phyloP scores from a whole-genome alignment of 2,797 vertebrate species.

The Cetoscarus ocellatus region DNA sequence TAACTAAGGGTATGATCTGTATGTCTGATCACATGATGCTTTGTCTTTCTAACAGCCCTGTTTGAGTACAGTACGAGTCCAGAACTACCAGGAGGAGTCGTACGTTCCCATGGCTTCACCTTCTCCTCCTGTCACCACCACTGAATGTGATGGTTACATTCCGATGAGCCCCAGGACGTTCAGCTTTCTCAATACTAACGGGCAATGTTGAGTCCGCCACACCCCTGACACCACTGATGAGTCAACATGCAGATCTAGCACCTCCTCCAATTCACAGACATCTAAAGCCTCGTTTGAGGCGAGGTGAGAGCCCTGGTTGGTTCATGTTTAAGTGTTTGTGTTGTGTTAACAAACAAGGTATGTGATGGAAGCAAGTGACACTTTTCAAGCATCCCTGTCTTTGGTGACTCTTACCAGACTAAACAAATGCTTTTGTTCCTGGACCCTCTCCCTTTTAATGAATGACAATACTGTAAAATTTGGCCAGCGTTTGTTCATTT shows the following conservation, averaged over 20 bases:
- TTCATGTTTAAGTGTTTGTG: neutral
- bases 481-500: too few species aligned
- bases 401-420: too few species aligned
- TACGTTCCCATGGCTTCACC: slow-evolving; percentile 93
- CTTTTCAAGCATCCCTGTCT: too few species aligned
- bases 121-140: slow-evolving; percentile 54
- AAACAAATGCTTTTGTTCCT: neutral
- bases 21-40: slow-evolving; percentile 45
- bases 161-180: slow-evolving; percentile 90
- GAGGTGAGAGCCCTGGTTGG: slow-evolving; percentile 82
- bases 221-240: slow-evolving; percentile 67
- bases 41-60: slow-evolving; percentile 79
- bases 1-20: neutral
- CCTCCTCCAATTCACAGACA: slow-evolving; percentile 95
- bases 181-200: slow-evolving; percentile 65
- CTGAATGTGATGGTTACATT: slow-evolving; percentile 90
- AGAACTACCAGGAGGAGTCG: slow-evolving; percentile 84
- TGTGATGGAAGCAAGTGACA: too few species aligned
- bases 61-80: slow-evolving; percentile 76
- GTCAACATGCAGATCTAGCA: slow-evolving; percentile 85
- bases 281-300: slow-evolving; percentile 92
- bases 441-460: too few species aligned
- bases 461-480: too few species aligned
- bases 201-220: slow-evolving; percentile 58
- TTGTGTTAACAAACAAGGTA: neutral